Base-by-base conservation (phyloP, 1,140 invertebrate species). In the Dendroctonus valens region DNA sequence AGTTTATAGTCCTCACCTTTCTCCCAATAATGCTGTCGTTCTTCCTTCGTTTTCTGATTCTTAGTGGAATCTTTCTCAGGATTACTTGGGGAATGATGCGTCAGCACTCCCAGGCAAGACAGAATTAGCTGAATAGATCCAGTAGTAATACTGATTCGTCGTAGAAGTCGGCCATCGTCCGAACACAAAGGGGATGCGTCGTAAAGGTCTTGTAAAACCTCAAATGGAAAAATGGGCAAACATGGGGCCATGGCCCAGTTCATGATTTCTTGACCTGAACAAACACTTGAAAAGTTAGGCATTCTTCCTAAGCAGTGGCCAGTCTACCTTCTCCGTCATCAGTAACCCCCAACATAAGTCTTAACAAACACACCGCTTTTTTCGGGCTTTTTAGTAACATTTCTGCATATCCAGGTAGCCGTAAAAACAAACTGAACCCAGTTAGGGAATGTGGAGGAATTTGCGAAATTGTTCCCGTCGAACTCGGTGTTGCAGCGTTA, bases 1-100 rank as follows among this genome's bases (percentile, higher is more conserved):
- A 39, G 11, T 57, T 9, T 7, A 48, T 4, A 15, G n/a, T 12
- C 26, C 59, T 59, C 60, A 71, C 79, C 91, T 76, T 97, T 97
- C 0, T 94, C 95, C 94, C 94, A 98, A 79, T 96, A 97, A 66
- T 92, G 81, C 74, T 96, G 92, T 2, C 87, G 87, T 70, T 93
- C 92, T 63, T 92, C 89, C 72, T 91, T 88, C 37, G 72, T 75
- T 42, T 79, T 79, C 0, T 73, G 70, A 14, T 71, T 72, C 26
- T 75, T 76, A 70, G 74, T 40, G 65, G 72, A 12, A 51, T 72
- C 73, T 64, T 75, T 72, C 37, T 69, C 74, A 7, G 52, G 58
- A 26, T 42, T 60, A 38, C 41, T 53, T 41, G 69, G 61, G 4
- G 84, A 83, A 74, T 94, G 92, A 78, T 96, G 93, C 2, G 93